Evolutionary conservation across 2,113 vertebrate species (phyloP).

Genomic region (Marcusenius ussheri): DNA sequence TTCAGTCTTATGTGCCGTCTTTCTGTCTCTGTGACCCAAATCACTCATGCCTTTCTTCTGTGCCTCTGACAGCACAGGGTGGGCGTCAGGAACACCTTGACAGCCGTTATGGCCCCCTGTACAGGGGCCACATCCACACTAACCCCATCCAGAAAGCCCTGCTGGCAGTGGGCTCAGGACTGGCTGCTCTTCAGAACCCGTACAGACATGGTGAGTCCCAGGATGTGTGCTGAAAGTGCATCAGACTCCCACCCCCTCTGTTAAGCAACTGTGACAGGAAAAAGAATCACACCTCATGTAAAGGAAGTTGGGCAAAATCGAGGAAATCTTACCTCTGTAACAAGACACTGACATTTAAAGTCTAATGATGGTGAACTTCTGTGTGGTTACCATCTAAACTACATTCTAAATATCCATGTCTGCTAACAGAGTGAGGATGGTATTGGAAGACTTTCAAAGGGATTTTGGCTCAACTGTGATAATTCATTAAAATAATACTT

Average conservation of each 20-base stretch:
- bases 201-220: slow-evolving; percentile 83
- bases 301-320: background rate
- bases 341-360: background rate
- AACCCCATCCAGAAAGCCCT: slow-evolving; percentile 73
- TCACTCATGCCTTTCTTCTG: background rate
- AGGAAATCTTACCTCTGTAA: background rate
- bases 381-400: background rate
- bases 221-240: background rate
- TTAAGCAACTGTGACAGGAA: background rate
- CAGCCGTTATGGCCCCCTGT: slow-evolving; percentile 51
- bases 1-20: background rate
- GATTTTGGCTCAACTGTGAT: background rate
- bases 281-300: background rate
- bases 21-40: background rate
- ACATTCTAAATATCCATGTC: background rate
- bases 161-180: slow-evolving; percentile 76
- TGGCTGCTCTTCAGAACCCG: slow-evolving; percentile 74
- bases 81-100: slow-evolving; percentile 30
- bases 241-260: background rate
- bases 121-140: slow-evolving; percentile 79
- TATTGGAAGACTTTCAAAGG: background rate
- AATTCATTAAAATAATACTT: background rate
- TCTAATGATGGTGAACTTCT: background rate
- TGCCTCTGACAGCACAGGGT: slow-evolving; percentile 22
- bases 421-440: background rate